These are phyloP conservation scores for Lutjanus argentimaculatus DNA, from an alignment of 2,797 vertebrate species.

Conservation along the genomic window DNA sequence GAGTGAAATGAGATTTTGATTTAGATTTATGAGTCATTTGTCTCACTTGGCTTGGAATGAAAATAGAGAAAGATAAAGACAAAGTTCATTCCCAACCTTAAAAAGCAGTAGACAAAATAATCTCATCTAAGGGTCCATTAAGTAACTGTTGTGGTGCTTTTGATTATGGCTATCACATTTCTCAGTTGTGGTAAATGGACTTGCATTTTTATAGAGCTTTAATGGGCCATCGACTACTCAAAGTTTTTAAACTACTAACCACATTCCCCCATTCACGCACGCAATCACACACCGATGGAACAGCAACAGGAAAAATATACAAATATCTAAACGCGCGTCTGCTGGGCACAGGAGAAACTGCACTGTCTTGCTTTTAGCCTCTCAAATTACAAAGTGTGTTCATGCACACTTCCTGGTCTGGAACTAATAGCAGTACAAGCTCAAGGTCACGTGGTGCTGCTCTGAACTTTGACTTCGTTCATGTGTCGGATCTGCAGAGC, in stretches of 20 bases:
- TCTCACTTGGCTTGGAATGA: background rate
- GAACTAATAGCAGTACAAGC: constrained; percentile 56
- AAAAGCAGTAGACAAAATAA: background rate
- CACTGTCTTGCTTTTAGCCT: background rate
- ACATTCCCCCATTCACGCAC: no score
- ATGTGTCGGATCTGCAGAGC: background rate
- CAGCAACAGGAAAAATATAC: background rate
- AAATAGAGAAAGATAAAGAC: background rate
- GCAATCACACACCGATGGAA: no score
- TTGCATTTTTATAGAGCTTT: no score
- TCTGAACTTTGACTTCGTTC: background rate
- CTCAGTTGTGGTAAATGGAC: no score
- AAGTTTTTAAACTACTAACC: no score
- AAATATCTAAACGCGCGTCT: background rate
- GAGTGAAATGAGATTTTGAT: background rate
- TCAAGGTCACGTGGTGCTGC: constrained; percentile 34
- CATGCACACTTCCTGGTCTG: constrained; percentile 27
- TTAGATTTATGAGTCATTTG: background rate
- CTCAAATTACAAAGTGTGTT: background rate
- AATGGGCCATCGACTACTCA: no score
- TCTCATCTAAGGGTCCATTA: background rate
- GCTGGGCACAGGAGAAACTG: background rate
- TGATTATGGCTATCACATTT: background rate
- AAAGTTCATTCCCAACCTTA: background rate
- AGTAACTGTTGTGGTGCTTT: background rate